Base-by-base conservation (phyloP, 2,888 invertebrate genomes). In the Leucoma salicis region DNA sequence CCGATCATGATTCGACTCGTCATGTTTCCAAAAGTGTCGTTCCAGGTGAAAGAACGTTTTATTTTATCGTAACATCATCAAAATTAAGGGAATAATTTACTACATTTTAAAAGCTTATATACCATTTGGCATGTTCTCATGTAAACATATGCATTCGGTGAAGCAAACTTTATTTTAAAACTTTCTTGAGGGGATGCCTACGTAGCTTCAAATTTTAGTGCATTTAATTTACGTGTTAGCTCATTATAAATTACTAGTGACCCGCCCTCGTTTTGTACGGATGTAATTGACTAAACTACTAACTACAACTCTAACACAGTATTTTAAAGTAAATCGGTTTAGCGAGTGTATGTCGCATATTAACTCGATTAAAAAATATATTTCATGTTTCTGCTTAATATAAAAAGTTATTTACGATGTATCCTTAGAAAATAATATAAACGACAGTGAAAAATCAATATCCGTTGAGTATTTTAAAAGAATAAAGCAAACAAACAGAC, bases 21-120 rank as follows among this genome's bases (percentile, higher is more conserved):
- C 42, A 35, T 43, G 28, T 33, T 13, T 42, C 45, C 45, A 46
- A 57, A 71, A 71, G 54, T 63, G 53, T 67, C 56, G 18, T 59
- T 55, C 53, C 74, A 72, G 75, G 79, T 82, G 78, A 82, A 82
- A 81, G 78, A 75, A 78, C 70, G 57, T 76, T 80, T 82, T 74
- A 75, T 74, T 74, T n/a, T 79, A 74, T 78, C 76, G 73, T 71
- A 73, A 57, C 63, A 70, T 55, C 69, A 68, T 63, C 58, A 54
- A 71, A 66, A 77, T 79, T 77, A 74, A 75, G 66, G 64, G 58
- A 58, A 71, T 60, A 77, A 81, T 81, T 78, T 83, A 84, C 72
- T 64, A 64, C 70, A 66, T 62, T 79, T 81, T 76, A 80, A 83
- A 72, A 68, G 78, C 82, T 83, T 74, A 79, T 74, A 65, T 70